These are phyloP conservation scores for Brachionus angularis DNA, from an alignment of 1,140 invertebrate genomes.

Conservation along the genomic window DNA sequence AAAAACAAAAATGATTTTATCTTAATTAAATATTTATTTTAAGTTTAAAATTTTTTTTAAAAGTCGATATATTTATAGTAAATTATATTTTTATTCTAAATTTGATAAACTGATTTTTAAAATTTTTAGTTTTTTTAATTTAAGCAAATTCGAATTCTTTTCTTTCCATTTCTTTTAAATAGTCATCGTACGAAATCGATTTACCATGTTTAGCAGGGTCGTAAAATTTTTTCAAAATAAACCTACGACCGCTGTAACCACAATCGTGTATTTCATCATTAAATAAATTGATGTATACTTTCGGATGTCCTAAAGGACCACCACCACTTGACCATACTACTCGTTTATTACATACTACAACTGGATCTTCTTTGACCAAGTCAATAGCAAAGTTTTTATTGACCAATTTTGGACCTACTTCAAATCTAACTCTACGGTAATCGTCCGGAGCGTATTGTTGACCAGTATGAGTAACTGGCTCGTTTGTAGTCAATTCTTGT, in stretches of 20 bases:
- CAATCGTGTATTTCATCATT: slow-evolving; percentile 26
- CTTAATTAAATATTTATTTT: too few species aligned
- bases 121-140: too few species aligned
- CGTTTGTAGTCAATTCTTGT: background rate
- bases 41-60: too few species aligned
- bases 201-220: slow-evolving; percentile 32
- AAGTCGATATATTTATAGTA: too few species aligned
- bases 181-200: slow-evolving; percentile 39
- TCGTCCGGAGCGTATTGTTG: slow-evolving; percentile 14
- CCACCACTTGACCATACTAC: slow-evolving; percentile 26
- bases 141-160: slow-evolving; percentile 1
- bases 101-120: too few species aligned
- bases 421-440: slow-evolving; percentile 38
- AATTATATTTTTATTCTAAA: too few species aligned
- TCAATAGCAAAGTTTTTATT: slow-evolving; percentile 43
- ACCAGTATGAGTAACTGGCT: slow-evolving; percentile 40
- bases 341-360: slow-evolving; percentile 42
- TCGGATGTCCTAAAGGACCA: slow-evolving; percentile 39
- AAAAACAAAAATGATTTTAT: too few species aligned
- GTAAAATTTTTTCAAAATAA: slow-evolving; percentile 44
- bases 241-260: slow-evolving; percentile 43
- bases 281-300: slow-evolving; percentile 38
- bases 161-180: slow-evolving; percentile 14
- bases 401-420: slow-evolving; percentile 27
- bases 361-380: slow-evolving; percentile 25